Percentiles rank a stretch among this genome's conserved stretches.
Conservation (phyloP, 2,888 invertebrate genomes). For the Salpingus planirostris region DNA sequence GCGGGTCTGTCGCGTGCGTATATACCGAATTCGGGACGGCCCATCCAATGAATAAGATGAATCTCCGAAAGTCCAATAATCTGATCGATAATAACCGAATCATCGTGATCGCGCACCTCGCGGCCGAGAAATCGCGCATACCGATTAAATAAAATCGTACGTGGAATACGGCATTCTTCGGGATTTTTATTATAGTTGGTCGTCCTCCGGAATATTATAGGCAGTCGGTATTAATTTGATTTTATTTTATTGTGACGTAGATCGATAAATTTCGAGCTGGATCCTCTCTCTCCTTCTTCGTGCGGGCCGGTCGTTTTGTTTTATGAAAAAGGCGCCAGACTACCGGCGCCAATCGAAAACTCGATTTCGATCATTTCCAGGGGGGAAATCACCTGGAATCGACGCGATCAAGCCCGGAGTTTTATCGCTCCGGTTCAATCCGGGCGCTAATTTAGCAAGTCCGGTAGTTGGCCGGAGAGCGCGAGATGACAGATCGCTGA, state of each 20-base stretch:
- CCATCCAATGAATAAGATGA: constrained; percentile 7
- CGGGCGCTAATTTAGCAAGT: too few relatives aligned
- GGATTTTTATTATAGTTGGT: constrained; percentile 36
- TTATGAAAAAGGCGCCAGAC: constrained; percentile 35
- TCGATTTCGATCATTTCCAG: constrained; percentile 17
- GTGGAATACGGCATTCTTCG: constrained; percentile 33
- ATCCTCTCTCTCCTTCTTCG: too few relatives aligned
- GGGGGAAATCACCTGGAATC: too few relatives aligned
- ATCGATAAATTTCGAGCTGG: constrained; percentile 36
- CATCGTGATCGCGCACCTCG: too few relatives aligned
- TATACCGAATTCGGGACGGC: constrained; percentile 7
- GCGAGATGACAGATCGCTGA: too few relatives aligned
- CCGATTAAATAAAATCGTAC: constrained; percentile 22
- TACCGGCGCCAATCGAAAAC: constrained; percentile 36
- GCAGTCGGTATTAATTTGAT: constrained; percentile 37
- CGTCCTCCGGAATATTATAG: constrained; percentile 25
- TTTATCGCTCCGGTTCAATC: too few relatives aligned
- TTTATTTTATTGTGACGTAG: constrained; percentile 40
- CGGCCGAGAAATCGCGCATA: too few relatives aligned
- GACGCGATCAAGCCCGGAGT: too few relatives aligned
- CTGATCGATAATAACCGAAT: too few relatives aligned
- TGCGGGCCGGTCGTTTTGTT: too few relatives aligned
- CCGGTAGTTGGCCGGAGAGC: too few relatives aligned
- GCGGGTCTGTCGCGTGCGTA: constrained; percentile 26
- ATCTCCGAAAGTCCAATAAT: too few relatives aligned